phyloP scores from a whole-genome alignment of 1,140 invertebrate genomes.

The Tetranychus cinnabarinus region DNA sequence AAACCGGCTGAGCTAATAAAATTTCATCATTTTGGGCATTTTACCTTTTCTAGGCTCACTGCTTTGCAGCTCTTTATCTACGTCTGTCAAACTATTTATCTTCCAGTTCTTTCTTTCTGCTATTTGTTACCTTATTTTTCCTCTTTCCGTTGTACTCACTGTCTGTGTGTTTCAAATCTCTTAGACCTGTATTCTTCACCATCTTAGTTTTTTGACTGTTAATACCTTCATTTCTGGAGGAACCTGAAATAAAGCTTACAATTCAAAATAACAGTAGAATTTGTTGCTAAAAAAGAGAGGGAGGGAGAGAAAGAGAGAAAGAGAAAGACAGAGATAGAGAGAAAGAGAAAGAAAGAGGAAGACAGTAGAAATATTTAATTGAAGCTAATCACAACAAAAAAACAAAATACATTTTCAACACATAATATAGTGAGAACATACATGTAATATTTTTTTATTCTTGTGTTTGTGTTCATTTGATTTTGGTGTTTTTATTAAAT shows the following conservation, averaged over 20 bases:
- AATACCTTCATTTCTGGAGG: not conserved
- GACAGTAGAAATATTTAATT: not conserved
- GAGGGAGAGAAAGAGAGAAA: not conserved
- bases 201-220: not conserved
- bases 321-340: not conserved
- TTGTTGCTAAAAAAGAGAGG: no score
- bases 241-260: not conserved
- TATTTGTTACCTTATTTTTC: no score
- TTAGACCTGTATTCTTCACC: no score
- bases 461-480: not conserved
- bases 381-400: not conserved
- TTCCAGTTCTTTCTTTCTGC: no score
- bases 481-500: not conserved
- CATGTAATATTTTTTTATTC: not conserved
- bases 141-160: no score
- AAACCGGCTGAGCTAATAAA: no score
- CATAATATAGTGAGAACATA: not conserved
- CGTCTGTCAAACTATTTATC: no score
- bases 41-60: no score
- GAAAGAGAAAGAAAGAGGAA: not conserved
- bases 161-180: no score
- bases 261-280: no score
- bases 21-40: no score
- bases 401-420: not conserved
- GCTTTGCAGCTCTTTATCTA: no score